A percentile compares a stretch with the other conserved stretches of the same genome.
Conservation (phyloP, 2,797 vertebrate species). For the Buceros bicornis region DNA sequence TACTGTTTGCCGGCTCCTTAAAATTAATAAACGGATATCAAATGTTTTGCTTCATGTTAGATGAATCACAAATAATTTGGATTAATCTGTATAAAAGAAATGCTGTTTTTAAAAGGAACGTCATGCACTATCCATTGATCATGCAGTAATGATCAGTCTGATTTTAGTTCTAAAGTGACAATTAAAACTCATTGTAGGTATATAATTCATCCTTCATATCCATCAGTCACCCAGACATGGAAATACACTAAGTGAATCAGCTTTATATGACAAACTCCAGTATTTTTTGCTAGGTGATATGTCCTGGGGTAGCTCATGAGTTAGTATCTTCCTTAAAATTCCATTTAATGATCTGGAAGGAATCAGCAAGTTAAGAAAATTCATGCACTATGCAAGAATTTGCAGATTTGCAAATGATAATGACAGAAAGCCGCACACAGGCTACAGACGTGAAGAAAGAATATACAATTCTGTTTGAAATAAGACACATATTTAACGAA, state of each 20-base stretch:
- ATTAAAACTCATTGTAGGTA: not conserved
- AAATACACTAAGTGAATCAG: not conserved
- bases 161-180: not conserved
- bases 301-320: not conserved
- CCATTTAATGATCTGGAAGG: not conserved
- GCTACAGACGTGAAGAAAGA: not conserved
- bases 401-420: not conserved
- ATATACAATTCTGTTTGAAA: not conserved
- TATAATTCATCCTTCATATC: not conserved
- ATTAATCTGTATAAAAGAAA: slow-evolving; percentile 7
- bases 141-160: not conserved
- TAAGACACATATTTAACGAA: not conserved
- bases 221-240: not conserved
- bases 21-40: slow-evolving; percentile 36
- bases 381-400: not conserved
- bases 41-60: slow-evolving; percentile 27
- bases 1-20: slow-evolving; percentile 21
- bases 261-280: not conserved
- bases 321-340: not conserved
- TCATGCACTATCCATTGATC: not conserved
- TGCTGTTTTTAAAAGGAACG: not conserved
- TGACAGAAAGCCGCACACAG: not conserved
- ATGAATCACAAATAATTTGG: not conserved
- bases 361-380: not conserved
- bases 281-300: not conserved